A percentile compares a stretch with the other conserved stretches of the same genome.
Evolutionary conservation across 30 jellyfish, hydroid and myxozoan species (phyloP).

Genomic region (Pseudorhiza aurosa): DNA sequence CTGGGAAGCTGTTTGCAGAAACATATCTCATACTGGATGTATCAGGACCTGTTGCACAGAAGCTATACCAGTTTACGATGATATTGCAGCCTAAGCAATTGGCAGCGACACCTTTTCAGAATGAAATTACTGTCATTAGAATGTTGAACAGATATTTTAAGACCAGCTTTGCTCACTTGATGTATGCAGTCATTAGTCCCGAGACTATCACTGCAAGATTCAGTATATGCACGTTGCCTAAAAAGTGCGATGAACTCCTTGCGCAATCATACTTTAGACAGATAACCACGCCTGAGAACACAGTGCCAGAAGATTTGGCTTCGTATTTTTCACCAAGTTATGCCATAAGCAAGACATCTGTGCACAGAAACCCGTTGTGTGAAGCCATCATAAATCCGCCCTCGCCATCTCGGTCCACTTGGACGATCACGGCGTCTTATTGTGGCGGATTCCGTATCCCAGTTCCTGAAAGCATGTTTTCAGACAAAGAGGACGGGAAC

Average conservation of each 20-base stretch:
- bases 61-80: constrained; percentile 48
- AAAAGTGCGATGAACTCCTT: constrained; percentile 65
- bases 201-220: background rate
- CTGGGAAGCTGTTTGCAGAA: constrained; percentile 64
- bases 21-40: constrained; percentile 59
- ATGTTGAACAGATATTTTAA: constrained; percentile 41
- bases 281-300: constrained; percentile 20
- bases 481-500: constrained; percentile 90
- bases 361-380: constrained; percentile 53
- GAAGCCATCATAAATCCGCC: constrained; percentile 74
- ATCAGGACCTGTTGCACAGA: constrained; percentile 55
- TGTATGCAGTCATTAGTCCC: background rate
- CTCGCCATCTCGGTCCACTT: constrained; percentile 41
- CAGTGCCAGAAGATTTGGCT: constrained; percentile 35
- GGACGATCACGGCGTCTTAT: constrained; percentile 61
- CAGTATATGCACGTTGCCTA: constrained; percentile 79
- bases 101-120: background rate
- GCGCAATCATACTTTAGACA: constrained; percentile 50
- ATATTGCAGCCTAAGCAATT: background rate
- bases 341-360: constrained; percentile 20
- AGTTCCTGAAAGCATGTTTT: constrained; percentile 83
- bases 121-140: background rate
- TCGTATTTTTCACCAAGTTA: constrained; percentile 15
- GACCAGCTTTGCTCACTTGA: constrained; percentile 32
- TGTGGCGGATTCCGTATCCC: constrained; percentile 83